phyloP scores from a whole-genome alignment of 2,888 invertebrate species.

The Conistra vaccinii region DNA sequence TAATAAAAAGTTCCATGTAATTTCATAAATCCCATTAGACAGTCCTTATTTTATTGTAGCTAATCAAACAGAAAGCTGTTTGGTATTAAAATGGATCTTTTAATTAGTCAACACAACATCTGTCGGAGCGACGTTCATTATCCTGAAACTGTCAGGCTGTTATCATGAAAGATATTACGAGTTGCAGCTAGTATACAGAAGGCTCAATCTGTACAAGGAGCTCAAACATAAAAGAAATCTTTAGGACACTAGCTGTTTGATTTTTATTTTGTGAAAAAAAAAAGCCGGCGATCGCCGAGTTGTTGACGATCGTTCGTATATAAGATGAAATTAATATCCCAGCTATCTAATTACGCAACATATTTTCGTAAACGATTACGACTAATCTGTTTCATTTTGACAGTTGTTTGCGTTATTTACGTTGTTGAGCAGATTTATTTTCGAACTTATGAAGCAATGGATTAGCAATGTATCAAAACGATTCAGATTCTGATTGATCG shows the following conservation, averaged over 20 bases:
- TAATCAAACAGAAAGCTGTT: conserved; percentile 22
- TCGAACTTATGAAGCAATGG: too few relatives aligned
- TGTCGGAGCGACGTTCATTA: conserved; percentile 32
- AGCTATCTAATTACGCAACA: too few relatives aligned
- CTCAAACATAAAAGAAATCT: not conserved
- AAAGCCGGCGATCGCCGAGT: too few relatives aligned
- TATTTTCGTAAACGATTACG: too few relatives aligned
- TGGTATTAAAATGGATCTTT: conserved; percentile 23
- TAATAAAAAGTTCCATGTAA: not conserved
- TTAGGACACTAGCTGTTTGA: not conserved
- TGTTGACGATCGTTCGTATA: not conserved
- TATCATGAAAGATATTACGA: conserved; percentile 49
- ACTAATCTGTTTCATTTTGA: too few relatives aligned
- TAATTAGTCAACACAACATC: conserved; percentile 46
- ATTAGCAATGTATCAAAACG: too few relatives aligned
- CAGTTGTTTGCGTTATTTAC: too few relatives aligned
- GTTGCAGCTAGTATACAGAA: conserved; percentile 16
- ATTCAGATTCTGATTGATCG: too few relatives aligned
- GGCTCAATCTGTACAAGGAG: conserved; percentile 4
- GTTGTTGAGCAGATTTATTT: too few relatives aligned
- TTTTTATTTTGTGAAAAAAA: not conserved
- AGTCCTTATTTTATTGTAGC: not conserved
- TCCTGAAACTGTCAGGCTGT: conserved; percentile 49
- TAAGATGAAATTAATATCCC: too few relatives aligned
- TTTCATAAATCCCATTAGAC: not conserved